Conservation (phyloP, 2,113 vertebrate species). For the Ibidorhyncha struthersii region DNA sequence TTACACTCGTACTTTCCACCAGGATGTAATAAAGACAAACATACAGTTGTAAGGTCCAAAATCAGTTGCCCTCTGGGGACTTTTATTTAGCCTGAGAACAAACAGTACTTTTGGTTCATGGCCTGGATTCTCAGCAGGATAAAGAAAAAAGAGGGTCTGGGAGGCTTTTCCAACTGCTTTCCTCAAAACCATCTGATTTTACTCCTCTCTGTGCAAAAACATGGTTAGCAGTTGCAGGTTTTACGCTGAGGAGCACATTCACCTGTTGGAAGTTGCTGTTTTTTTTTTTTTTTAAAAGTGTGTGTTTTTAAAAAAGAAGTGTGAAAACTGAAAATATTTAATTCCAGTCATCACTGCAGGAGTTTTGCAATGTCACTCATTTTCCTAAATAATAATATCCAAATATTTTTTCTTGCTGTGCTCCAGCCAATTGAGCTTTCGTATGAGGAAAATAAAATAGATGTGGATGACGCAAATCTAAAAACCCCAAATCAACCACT, state of each 20-base stretch:
- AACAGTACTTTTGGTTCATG: neutral
- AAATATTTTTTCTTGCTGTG: conserved; percentile 2
- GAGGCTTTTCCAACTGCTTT: neutral
- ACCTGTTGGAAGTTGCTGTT: neutral
- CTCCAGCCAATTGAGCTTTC: neutral
- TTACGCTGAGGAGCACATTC: rapidly evolving
- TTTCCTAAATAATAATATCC: conserved; percentile 22
- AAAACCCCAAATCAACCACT: neutral
- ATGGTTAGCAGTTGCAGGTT: neutral
- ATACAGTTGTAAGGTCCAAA: neutral
- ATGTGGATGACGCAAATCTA: neutral
- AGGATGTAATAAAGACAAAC: neutral
- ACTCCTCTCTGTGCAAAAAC: neutral
- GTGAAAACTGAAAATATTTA: neutral
- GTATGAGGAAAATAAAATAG: neutral
- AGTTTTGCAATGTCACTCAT: conserved; percentile 35
- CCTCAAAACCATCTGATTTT: neutral
- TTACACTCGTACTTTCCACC: neutral
- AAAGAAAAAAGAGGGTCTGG: neutral
- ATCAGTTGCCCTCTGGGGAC: neutral
- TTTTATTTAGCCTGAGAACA: conserved; percentile 20
- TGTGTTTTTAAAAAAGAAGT: no score
- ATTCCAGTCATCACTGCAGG: conserved; percentile 29
- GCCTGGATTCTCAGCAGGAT: neutral
- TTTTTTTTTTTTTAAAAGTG: no score